These are phyloP conservation scores for Chelmon rostratus DNA, from an alignment of 2,797 vertebrate species.

Conservation along the genomic window DNA sequence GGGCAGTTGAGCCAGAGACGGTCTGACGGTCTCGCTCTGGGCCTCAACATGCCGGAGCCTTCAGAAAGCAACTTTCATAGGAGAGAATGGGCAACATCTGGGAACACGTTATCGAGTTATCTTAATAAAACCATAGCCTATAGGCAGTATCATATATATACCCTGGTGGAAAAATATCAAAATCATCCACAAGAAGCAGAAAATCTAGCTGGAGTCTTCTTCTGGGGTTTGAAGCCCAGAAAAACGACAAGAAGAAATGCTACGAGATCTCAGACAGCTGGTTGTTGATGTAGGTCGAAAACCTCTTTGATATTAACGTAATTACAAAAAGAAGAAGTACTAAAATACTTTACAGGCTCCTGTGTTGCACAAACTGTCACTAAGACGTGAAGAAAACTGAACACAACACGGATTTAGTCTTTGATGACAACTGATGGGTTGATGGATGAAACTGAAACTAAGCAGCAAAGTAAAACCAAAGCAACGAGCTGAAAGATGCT, in stretches of 20 bases:
- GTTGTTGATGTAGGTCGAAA: not conserved
- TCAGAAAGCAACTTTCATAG: not conserved
- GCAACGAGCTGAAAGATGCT: not conserved
- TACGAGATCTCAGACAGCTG: not conserved
- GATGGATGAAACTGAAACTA: not conserved
- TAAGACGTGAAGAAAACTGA: too few species aligned
- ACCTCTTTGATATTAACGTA: not conserved
- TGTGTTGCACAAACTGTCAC: not conserved
- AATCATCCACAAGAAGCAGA: constrained; percentile 5
- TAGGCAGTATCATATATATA: not conserved
- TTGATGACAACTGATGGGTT: not conserved
- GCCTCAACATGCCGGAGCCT: too few species aligned
- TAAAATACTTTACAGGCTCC: not conserved
- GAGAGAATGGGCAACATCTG: not conserved
- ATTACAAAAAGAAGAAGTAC: not conserved
- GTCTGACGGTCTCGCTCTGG: too few species aligned
- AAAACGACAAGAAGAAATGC: not conserved
- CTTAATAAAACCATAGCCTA: not conserved
- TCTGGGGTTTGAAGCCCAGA: not conserved
- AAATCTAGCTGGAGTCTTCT: constrained; percentile 4
- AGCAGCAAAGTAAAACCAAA: not conserved
- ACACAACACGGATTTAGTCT: too few species aligned
- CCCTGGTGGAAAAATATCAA: not conserved
- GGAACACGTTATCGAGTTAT: not conserved
- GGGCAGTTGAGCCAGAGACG: too few species aligned